Evolutionary conservation across 2,888 invertebrate genomes (phyloP).

Genomic region (Sympetrum striolatum): DNA sequence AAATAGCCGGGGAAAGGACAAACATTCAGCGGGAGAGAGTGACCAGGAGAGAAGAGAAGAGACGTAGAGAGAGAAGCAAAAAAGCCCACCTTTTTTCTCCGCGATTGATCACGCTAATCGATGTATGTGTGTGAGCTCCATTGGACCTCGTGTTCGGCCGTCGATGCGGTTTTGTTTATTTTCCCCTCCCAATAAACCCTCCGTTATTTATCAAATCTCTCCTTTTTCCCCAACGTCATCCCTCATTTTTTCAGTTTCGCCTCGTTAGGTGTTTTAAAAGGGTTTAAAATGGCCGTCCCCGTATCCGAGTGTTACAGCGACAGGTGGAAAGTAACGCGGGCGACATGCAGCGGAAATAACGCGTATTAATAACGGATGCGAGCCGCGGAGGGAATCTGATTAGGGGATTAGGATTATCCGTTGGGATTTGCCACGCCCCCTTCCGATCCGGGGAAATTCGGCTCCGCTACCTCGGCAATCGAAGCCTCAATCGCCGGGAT

Average conservation of each 20-base stretch:
- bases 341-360: background rate
- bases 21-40: background rate
- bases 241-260: background rate
- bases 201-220: background rate
- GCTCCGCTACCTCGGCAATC: background rate
- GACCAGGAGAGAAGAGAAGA: background rate
- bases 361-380: background rate
- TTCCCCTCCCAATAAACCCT: background rate
- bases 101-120: constrained; percentile 39
- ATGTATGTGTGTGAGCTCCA: constrained; percentile 26
- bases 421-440: background rate
- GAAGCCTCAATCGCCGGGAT: background rate
- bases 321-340: background rate
- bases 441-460: background rate
- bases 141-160: constrained; percentile 15
- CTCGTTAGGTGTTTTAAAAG: constrained; percentile 5
- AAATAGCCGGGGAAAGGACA: background rate
- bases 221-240: background rate
- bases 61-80: background rate
- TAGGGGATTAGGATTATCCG: background rate
- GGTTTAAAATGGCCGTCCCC: background rate
- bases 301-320: background rate
- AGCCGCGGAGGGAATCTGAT: background rate
- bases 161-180: constrained; percentile 35
- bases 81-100: background rate